Evolutionary conservation across 2,113 vertebrate genomes (phyloP), one percentile per base, ranked within the genome.

Genomic region (Corydoras maculifer): DNA sequence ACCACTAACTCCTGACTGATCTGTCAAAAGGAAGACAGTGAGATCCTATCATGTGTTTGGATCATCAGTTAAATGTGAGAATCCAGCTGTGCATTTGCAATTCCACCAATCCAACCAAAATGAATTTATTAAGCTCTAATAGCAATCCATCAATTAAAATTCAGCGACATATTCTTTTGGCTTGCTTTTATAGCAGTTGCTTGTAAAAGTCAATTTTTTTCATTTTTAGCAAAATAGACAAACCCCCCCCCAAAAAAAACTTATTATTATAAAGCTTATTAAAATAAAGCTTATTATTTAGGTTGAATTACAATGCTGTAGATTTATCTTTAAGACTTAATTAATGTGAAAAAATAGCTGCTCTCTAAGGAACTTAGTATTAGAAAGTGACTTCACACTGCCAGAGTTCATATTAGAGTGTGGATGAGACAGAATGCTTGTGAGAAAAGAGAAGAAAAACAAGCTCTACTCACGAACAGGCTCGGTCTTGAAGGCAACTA

Each of bases 401-500:
- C 30, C 72, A n/a, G 65, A 13, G 12, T 68, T 30, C 59, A 58
- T 8, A n/a, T 59, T 25, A 65, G 10, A 65, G 64, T 75, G 69
- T 54, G 67, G 58, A 70, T 67, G 59, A 68, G 74, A 63, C 63
- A 43, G 58, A 43, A 61, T 31, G 50, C 64, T 64, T 59, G 51
- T 73, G 68, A 68, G 29, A 69, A 66, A 43, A 58, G 62, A 57
- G 43, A 30, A 61, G 66, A 10, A 62, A 61, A 65, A 57, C 70
- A 58, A 9, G 57, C 12, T 54, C 48, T 81, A 99, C 97, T 99
- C 95, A 99, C 97, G 93, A 69, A 99, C 94, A 83, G 94, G 94
- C 68, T 94, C 88, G 0, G 97, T 99, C 87, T 92, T 94, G 91
- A 98, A 99, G 79, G 91, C 79, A 0, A 89, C 84, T 0, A 86